Evolutionary conservation across 2,888 invertebrate genomes (phyloP).

Genomic region (Flabesymbios commensalis): DNA sequence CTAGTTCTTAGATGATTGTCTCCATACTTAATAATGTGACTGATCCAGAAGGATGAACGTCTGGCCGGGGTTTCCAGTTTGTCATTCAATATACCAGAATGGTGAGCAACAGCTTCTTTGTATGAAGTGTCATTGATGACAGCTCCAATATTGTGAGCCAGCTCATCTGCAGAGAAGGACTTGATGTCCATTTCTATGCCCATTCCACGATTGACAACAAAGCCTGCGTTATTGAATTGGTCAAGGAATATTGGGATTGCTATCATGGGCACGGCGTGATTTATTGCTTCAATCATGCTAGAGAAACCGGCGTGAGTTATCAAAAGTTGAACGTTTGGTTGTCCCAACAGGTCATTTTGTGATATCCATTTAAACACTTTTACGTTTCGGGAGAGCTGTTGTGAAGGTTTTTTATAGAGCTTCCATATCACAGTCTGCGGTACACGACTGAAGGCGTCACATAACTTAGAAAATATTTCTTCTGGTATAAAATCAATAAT

Average conservation of each 20-base stretch:
- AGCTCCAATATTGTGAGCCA: constrained; percentile 2
- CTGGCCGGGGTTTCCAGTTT: constrained; percentile 4
- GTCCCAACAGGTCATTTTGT: background rate
- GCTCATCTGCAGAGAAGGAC: constrained; percentile 6
- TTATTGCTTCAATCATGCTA: background rate
- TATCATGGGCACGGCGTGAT: background rate
- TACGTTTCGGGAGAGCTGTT: too few species aligned
- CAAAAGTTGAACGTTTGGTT: background rate
- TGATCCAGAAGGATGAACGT: constrained; percentile 7
- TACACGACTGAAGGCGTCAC: too few species aligned
- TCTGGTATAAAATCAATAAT: too few species aligned
- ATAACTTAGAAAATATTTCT: too few species aligned
- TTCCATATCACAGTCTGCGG: too few species aligned
- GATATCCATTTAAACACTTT: background rate
- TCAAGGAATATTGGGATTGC: background rate
- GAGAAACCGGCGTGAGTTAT: background rate
- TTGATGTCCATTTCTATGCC: constrained; percentile 11
- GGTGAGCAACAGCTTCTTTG: background rate
- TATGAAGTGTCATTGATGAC: background rate
- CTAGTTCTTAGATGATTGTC: constrained; percentile 10
- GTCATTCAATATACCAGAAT: constrained; percentile 9
- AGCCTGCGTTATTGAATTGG: constrained; percentile 7
- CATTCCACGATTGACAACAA: constrained; percentile 1
- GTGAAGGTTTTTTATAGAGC: too few species aligned
- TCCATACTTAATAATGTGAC: constrained; percentile 16